phyloP scores from a whole-genome alignment of 2,113 vertebrate species.

The Seriola rivoliana region DNA sequence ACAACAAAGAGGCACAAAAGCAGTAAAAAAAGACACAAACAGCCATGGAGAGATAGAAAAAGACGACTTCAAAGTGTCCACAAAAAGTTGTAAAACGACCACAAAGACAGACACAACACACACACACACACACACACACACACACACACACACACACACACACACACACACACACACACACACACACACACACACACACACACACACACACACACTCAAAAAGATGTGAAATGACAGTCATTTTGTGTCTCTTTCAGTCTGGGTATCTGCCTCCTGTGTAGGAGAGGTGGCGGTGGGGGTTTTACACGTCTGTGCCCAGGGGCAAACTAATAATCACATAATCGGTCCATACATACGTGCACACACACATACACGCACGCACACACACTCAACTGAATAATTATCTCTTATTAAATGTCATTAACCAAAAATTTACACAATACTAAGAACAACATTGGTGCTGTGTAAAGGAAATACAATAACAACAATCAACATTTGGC shows the following conservation, averaged over 20 bases:
- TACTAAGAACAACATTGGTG: constrained; percentile 9
- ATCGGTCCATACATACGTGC: constrained; percentile 16
- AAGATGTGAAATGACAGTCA: not conserved
- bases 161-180: too few species aligned
- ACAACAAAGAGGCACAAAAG: not conserved
- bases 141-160: not conserved
- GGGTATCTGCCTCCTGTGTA: too few species aligned
- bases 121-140: not conserved
- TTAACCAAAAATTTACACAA: constrained; percentile 22
- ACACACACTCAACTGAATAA: not conserved
- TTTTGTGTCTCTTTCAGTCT: not conserved
- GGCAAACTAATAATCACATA: not conserved
- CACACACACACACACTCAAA: too few species aligned
- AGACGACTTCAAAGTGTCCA: too few species aligned
- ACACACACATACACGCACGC: constrained; percentile 19
- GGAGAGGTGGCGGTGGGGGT: too few species aligned
- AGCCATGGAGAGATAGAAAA: not conserved
- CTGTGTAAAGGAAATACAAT: not conserved
- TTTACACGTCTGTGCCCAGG: not conserved
- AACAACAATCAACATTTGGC: constrained; percentile 4
- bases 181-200: too few species aligned
- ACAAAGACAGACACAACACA: not conserved
- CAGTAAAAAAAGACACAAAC: too few species aligned
- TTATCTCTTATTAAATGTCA: not conserved
- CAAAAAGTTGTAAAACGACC: too few species aligned